These are phyloP conservation scores for Dusona sp. DNA, from an alignment of 2,888 invertebrate species.

Conservation along the genomic window DNA sequence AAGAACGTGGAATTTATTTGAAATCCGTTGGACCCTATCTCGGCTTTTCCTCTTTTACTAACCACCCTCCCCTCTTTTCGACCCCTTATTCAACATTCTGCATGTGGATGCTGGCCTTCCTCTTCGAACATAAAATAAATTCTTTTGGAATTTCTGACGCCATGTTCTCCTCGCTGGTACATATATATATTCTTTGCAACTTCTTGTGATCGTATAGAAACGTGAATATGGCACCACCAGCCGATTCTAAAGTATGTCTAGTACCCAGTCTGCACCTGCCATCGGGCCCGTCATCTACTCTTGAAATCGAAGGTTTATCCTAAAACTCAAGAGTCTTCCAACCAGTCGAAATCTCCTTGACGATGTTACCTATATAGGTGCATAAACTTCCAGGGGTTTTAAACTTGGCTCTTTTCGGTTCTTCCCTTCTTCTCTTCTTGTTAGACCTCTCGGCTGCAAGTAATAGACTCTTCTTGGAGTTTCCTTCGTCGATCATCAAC, in stretches of 20 bases:
- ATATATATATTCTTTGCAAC: slow-evolving; percentile 14
- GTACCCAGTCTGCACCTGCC: slow-evolving; percentile 57
- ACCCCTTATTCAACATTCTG: neutral
- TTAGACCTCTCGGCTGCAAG: slow-evolving; percentile 67
- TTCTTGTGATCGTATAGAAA: neutral
- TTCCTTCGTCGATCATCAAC: slow-evolving; percentile 48
- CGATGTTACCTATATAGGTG: slow-evolving; percentile 25
- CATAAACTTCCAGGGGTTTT: slow-evolving; percentile 25
- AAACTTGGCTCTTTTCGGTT: slow-evolving; percentile 14
- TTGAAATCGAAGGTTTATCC: slow-evolving; percentile 62
- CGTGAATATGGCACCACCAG: slow-evolving; percentile 26
- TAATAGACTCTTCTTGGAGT: slow-evolving; percentile 66
- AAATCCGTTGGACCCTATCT: slow-evolving; percentile 53
- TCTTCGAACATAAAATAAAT: slow-evolving; percentile 63
- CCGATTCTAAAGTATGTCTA: slow-evolving; percentile 59
- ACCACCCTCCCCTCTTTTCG: neutral
- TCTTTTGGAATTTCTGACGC: slow-evolving; percentile 50
- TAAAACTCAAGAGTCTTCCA: slow-evolving; percentile 51
- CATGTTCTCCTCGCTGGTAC: slow-evolving; percentile 22
- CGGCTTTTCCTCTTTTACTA: slow-evolving; percentile 31
- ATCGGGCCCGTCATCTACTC: slow-evolving; percentile 57
- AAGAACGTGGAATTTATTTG: slow-evolving; percentile 55
- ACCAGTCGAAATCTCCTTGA: slow-evolving; percentile 44
- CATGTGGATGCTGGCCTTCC: slow-evolving; percentile 25
- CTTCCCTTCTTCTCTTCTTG: slow-evolving; percentile 13